Evolutionary conservation across 2,888 invertebrate species (phyloP), one percentile per base, ranked within the genome.

Genomic region (Listrodromus nycthemerus): DNA sequence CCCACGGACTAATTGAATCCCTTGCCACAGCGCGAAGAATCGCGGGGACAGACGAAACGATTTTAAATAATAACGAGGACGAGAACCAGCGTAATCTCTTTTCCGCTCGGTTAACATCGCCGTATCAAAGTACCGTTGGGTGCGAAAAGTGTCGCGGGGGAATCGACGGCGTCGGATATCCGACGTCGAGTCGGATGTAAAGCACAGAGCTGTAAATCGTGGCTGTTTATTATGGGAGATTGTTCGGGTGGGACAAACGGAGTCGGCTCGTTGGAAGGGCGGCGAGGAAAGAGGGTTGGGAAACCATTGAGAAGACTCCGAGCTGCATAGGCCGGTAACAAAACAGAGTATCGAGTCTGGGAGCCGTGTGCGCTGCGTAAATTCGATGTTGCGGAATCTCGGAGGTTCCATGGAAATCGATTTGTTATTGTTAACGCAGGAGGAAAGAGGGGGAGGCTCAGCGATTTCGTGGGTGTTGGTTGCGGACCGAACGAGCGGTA

Each of bases 171-270:
- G 45, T 80, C 79, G 83, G 83, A 80, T 79, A 73, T 82, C 77
- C 79, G 79, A 48, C 52, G n/a, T 50, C 50, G 65, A 65, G 41
- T 41, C 63, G 19, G 52, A 13, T 37, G 48, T 48, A 65, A 63
- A 13, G 16, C 7, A 5, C 13, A 5, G 41, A 19, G 48, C 65
- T 33, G 73, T 79, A 80, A 73, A 76, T 76, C 80, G 58, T 80
- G n/a, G 50, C 76, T 80, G 83, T 83, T 83, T 83, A 80, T 83
- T 76, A 77, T 67, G 63, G 73, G 74, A 70, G 66, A 76, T 77
- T 80, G 83, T 80, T 80, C 41, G 69, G 41, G 58, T 63, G 76
- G 73, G 63, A 76, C 76, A 73, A 83, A 80, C 80, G 83, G 76
- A 71, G 67, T 45, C 30, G 21, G 19, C 10, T 10, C 21, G 13